Conservation (phyloP, 1,140 invertebrate species). For the Solenopsis invicta region DNA sequence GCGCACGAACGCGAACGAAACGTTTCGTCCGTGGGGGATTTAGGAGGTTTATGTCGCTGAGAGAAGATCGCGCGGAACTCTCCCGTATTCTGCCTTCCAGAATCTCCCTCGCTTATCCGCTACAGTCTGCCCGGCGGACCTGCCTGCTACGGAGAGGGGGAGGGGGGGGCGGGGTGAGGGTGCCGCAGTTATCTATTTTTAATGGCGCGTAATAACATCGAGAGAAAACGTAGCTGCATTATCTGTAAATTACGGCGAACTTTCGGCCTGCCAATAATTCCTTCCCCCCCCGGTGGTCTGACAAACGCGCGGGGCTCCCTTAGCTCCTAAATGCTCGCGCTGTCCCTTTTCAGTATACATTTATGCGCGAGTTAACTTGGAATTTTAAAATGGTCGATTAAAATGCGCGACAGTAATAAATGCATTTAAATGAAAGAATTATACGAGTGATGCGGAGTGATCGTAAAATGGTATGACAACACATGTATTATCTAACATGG, state of each 20-base stretch:
- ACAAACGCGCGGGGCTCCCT: constrained; percentile 14
- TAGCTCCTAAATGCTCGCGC: constrained; percentile 4
- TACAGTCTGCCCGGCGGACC: not conserved
- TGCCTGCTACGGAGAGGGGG: no score
- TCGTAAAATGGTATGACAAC: not conserved
- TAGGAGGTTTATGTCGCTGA: constrained; percentile 69
- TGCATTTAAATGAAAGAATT: constrained; percentile 28
- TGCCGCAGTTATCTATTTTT: constrained; percentile 68
- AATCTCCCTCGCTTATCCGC: constrained; percentile 52
- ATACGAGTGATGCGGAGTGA: not conserved
- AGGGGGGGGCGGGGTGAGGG: not conserved
- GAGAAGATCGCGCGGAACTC: constrained; percentile 57
- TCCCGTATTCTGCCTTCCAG: constrained; percentile 57
- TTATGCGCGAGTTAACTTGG: constrained; percentile 43
- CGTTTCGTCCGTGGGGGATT: constrained; percentile 69
- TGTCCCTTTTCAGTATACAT: constrained; percentile 33
- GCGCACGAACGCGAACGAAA: constrained; percentile 63
- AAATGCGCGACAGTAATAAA: constrained; percentile 14
- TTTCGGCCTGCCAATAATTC: constrained; percentile 44
- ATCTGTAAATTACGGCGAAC: constrained; percentile 45
- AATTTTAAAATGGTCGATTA: constrained; percentile 39
- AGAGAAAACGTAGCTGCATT: constrained; percentile 46
- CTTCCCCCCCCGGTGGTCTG: not conserved
- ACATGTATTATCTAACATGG: not conserved
- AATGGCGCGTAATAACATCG: constrained; percentile 76